These are phyloP conservation scores for Acanthosepion esculentum DNA, from an alignment of 2,888 invertebrate genomes.

Conservation along the genomic window DNA sequence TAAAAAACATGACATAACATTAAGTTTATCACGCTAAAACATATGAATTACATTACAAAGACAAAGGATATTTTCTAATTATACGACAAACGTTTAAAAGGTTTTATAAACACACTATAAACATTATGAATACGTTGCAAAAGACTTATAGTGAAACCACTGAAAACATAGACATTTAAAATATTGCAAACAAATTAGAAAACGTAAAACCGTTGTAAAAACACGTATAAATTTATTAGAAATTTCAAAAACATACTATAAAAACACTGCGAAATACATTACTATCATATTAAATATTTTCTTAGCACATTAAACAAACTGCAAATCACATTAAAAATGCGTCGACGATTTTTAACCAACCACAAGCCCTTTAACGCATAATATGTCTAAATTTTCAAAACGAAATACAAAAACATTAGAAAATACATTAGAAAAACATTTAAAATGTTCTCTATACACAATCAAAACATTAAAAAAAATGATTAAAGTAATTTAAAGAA, in stretches of 20 bases:
- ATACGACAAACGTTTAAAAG: too few relatives aligned
- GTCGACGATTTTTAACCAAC: neutral
- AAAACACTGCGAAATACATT: slow-evolving; percentile 8
- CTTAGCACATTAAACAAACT: neutral
- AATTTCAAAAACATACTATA: neutral
- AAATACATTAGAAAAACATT: neutral
- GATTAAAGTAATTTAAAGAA: neutral
- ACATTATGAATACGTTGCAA: too few relatives aligned
- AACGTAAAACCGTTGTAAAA: neutral
- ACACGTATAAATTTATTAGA: slow-evolving; percentile 12
- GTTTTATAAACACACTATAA: too few relatives aligned
- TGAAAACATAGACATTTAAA: neutral
- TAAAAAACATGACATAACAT: too few relatives aligned
- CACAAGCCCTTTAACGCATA: neutral
- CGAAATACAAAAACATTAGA: neutral
- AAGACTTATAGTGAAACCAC: neutral
- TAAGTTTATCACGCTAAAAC: too few relatives aligned
- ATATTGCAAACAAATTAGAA: slow-evolving; percentile 4
- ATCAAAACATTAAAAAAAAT: neutral
- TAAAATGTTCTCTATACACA: neutral
- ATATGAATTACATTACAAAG: too few relatives aligned
- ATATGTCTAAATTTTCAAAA: neutral
- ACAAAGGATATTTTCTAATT: too few relatives aligned
- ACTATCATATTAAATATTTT: slow-evolving; percentile 10
- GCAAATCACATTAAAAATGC: neutral